Evolutionary conservation across 35 echinoderm and acorn worm genomes (phyloP).

Genomic region (Diadema setosum): DNA sequence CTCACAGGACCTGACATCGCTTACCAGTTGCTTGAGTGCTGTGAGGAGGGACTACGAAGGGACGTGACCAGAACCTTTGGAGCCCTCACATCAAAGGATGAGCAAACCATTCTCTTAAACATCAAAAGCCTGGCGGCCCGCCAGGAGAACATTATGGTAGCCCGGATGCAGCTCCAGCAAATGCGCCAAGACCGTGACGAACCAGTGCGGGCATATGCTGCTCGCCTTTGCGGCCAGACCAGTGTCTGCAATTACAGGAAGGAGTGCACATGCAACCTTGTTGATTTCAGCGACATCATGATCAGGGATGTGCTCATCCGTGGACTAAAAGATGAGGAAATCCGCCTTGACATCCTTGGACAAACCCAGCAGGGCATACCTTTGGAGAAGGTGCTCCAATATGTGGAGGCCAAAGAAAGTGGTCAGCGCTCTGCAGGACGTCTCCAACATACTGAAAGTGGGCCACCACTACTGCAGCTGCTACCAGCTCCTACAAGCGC

Average conservation of each 20-base stretch:
- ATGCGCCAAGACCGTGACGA: constrained; percentile 59
- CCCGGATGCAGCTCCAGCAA: constrained; percentile 4
- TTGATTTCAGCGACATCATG: constrained; percentile 22
- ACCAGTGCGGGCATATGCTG: constrained; percentile 19
- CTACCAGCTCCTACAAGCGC: constrained; percentile 3
- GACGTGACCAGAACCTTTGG: constrained; percentile 36
- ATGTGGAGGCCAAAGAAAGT: constrained; percentile 36
- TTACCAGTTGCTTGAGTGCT: constrained; percentile 37
- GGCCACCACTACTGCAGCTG: not conserved
- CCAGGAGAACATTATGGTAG: constrained; percentile 39
- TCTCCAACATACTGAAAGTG: too few relatives aligned
- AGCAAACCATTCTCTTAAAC: not conserved
- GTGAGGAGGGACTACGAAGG: constrained; percentile 33
- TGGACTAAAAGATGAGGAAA: constrained; percentile 35
- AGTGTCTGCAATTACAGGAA: constrained; percentile 9
- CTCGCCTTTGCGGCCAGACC: constrained; percentile 18
- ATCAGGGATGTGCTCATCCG: constrained; percentile 13
- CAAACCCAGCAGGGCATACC: constrained; percentile 13
- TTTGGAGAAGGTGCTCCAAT: constrained; percentile 17
- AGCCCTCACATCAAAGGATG: not conserved
- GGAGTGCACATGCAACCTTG: not conserved
- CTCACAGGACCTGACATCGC: constrained; percentile 31
- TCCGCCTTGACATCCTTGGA: constrained; percentile 42
- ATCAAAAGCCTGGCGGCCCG: constrained; percentile 43
- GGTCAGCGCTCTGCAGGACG: too few relatives aligned